Evolutionary conservation across 2,113 vertebrate genomes (phyloP).

Genomic region (Bos javanicus): DNA sequence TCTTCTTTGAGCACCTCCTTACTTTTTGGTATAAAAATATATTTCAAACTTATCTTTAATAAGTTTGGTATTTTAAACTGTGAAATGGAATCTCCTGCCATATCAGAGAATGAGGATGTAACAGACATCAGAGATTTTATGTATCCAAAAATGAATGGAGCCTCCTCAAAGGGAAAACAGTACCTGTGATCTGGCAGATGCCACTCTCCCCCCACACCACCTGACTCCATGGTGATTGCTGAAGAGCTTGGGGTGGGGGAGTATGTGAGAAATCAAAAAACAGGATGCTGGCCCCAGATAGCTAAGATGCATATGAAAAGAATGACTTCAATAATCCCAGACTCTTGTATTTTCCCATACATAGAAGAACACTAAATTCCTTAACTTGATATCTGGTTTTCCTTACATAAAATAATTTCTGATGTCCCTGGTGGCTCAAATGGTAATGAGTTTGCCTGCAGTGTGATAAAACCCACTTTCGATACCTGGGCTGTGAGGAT

Average conservation of each 20-base stretch:
- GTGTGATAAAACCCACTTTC: neutral
- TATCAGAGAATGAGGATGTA: neutral
- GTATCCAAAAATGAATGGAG: neutral
- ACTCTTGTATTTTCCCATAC: neutral
- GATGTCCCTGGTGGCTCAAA: neutral
- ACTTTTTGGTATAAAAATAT: neutral
- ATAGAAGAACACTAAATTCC: neutral
- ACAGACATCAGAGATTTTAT: neutral
- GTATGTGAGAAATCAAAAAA: neutral
- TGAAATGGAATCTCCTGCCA: neutral
- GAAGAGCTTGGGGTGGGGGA: neutral
- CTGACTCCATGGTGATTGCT: neutral
- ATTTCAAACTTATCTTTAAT: neutral
- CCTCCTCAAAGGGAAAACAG: neutral
- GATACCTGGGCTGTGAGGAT: neutral
- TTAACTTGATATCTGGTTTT: neutral
- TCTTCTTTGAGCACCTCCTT: neutral
- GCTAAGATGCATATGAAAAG: neutral
- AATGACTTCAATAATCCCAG: neutral
- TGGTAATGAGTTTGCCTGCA: neutral
- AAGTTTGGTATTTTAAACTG: neutral
- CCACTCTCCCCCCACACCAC: accelerated
- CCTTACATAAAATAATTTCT: neutral
- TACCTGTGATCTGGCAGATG: neutral
- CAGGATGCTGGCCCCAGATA: neutral